Evolutionary conservation across 1,140 invertebrate genomes (phyloP).

Genomic region (Drosophila kikkawai): DNA sequence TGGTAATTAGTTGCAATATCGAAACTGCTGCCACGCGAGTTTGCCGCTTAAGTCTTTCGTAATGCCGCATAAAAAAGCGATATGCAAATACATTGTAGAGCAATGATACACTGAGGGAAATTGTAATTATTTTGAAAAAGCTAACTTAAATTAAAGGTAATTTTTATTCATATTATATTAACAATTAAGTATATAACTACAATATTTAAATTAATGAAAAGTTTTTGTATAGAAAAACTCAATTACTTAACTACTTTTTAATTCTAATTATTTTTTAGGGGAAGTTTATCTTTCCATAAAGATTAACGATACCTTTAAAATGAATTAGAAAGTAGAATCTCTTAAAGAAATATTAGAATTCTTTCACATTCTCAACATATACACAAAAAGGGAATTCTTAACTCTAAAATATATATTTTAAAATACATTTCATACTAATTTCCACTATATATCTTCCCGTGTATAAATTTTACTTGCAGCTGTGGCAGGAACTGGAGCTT

Average conservation of each 20-base stretch:
- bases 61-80: constrained; percentile 43
- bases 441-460: neutral
- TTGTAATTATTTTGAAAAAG: neutral
- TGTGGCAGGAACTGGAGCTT: constrained; percentile 21
- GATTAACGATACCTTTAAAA: too few species aligned
- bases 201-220: too few species aligned
- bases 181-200: too few species aligned
- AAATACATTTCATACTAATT: neutral
- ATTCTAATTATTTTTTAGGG: too few species aligned
- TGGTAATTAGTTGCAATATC: constrained; percentile 81
- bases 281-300: too few species aligned
- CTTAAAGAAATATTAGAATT: too few species aligned
- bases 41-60: constrained; percentile 77
- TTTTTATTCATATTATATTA: neutral
- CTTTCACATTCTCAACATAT: too few species aligned
- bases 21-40: constrained; percentile 71
- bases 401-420: neutral
- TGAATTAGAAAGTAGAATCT: too few species aligned
- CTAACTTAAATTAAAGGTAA: neutral
- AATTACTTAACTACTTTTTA: too few species aligned
- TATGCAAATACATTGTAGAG: constrained; percentile 73
- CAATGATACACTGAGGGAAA: constrained; percentile 20
- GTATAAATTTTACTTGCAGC: constrained; percentile 10
- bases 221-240: too few species aligned
- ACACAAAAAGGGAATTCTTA: neutral